phyloP scores from a whole-genome alignment of 1,140 invertebrate species.

The Acromyrmex echinatior region DNA sequence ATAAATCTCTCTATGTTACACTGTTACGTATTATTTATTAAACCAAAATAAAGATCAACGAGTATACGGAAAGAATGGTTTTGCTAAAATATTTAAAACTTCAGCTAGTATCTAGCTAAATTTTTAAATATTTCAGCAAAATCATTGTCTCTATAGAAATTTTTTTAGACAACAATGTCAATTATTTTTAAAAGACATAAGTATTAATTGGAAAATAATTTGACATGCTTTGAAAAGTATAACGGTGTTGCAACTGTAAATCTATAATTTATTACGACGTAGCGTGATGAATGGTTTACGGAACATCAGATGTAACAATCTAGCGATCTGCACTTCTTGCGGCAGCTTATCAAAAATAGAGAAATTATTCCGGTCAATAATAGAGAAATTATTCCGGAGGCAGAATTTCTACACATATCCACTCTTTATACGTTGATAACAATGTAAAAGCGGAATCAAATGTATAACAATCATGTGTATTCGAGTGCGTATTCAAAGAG shows the following conservation, averaged over 20 bases:
- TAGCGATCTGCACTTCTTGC: neutral
- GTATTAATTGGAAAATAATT: neutral
- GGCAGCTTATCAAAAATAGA: neutral
- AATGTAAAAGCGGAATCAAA: constrained; percentile 12
- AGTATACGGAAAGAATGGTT: no score
- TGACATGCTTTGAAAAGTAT: neutral
- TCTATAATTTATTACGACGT: neutral
- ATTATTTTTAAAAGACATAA: neutral
- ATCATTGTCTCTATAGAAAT: neutral
- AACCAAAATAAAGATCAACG: neutral
- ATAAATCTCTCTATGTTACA: neutral
- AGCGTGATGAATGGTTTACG: neutral
- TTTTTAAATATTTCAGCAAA: no score
- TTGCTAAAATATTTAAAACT: no score
- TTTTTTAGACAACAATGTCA: neutral
- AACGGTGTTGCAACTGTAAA: neutral
- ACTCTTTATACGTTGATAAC: neutral
- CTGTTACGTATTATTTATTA: neutral
- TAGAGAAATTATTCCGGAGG: neutral
- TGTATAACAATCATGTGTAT: neutral
- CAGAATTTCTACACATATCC: neutral
- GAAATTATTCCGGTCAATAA: neutral
- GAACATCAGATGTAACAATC: neutral
- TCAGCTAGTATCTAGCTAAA: no score
- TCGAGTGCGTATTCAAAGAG: neutral